Percentiles rank a stretch among this genome's conserved stretches.
Evolutionary conservation across 2,113 vertebrate genomes (phyloP).

Genomic region (Phalacrocorax brasilianus): DNA sequence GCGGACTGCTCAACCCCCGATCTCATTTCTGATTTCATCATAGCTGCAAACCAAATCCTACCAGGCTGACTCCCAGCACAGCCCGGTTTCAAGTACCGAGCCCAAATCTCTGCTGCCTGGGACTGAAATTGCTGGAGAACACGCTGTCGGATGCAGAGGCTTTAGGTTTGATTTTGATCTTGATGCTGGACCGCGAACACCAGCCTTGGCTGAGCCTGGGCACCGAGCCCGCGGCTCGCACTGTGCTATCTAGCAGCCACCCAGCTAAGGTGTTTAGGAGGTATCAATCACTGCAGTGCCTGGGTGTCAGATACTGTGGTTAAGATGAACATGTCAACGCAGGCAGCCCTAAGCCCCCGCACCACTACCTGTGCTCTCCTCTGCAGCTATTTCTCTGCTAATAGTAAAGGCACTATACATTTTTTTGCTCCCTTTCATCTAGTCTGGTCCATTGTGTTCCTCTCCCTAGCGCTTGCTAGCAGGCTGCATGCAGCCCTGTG

Average conservation of each 20-base stretch:
- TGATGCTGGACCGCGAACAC: neutral
- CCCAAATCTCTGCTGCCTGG: neutral
- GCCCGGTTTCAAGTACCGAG: neutral
- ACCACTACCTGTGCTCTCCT: neutral
- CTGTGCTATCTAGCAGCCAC: neutral
- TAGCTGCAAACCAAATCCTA: neutral
- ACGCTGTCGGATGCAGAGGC: neutral
- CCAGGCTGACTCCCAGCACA: neutral
- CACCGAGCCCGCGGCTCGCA: neutral
- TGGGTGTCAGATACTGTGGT: accelerated
- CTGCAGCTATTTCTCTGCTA: neutral
- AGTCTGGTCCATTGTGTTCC: neutral
- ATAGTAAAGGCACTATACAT: accelerated
- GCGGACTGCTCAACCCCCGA: neutral
- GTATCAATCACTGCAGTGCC: neutral
- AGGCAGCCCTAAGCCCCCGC: neutral
- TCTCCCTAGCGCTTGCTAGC: neutral
- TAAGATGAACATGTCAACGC: accelerated
- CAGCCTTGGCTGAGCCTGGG: neutral
- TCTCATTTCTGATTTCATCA: neutral
- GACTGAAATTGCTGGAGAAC: neutral
- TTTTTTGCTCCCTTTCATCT: neutral
- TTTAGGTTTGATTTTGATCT: neutral
- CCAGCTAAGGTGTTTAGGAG: neutral
- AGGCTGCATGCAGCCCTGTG: neutral